phyloP scores from a whole-genome alignment of 2,797 vertebrate genomes.

The Triplophysa bombifrons region DNA sequence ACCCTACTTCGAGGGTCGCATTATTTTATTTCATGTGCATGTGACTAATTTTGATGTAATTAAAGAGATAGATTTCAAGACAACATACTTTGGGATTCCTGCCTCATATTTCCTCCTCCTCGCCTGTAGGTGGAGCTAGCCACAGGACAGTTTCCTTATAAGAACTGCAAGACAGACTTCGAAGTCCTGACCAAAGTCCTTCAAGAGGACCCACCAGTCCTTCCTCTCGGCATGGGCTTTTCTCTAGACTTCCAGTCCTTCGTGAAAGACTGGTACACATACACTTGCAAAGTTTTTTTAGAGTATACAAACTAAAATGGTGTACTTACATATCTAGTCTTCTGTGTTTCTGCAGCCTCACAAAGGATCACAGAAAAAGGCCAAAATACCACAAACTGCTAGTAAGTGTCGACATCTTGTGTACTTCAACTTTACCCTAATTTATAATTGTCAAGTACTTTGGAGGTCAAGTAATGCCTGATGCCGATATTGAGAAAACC shows the following conservation, averaged over 20 bases:
- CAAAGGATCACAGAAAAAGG: slow-evolving; percentile 99
- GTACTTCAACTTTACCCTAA: no score
- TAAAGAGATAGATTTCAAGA: no score
- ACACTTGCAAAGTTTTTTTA: not conserved
- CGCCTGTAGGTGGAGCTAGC: slow-evolving; percentile 88
- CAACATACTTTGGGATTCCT: no score
- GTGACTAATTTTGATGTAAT: not conserved
- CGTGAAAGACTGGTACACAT: slow-evolving; percentile 92
- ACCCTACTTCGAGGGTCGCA: no score
- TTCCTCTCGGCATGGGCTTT: slow-evolving; percentile 92
- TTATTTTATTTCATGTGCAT: not conserved
- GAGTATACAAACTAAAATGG: not conserved
- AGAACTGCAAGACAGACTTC: slow-evolving; percentile 97
- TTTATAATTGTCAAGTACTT: no score
- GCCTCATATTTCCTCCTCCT: not conserved
- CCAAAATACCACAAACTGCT: slow-evolving; percentile 98
- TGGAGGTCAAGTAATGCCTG: no score
- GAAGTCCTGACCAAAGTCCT: slow-evolving; percentile 98
- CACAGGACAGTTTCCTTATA: slow-evolving; percentile 94
- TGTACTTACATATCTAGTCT: no score
- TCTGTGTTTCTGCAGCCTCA: slow-evolving; percentile 81
- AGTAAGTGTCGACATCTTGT: slow-evolving; percentile 72
- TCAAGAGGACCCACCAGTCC: slow-evolving; percentile 92
- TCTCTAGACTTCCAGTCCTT: slow-evolving; percentile 96
- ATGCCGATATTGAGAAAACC: no score